phyloP scores from a whole-genome alignment of 2,888 invertebrate genomes.

The Troglohyphantes excavatus region DNA sequence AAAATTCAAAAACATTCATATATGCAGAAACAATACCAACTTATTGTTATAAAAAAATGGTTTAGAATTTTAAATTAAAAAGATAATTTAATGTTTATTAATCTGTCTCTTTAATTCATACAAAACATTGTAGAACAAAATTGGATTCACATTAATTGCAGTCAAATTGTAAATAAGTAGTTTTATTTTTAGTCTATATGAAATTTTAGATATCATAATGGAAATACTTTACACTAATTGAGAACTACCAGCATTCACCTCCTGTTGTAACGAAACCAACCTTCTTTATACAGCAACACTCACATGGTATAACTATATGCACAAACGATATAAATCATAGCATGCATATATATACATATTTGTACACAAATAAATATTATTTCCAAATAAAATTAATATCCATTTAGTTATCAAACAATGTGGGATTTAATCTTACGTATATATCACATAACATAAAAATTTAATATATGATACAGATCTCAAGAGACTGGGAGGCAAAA shows the following conservation, averaged over 20 bases:
- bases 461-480: slow-evolving; percentile 22
- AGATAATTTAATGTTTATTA: background rate
- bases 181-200: slow-evolving; percentile 74
- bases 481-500: slow-evolving; percentile 28
- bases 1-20: no score
- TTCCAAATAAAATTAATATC: slow-evolving; percentile 20
- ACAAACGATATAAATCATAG: slow-evolving; percentile 35
- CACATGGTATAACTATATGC: slow-evolving; percentile 26
- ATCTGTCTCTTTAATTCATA: background rate
- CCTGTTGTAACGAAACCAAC: slow-evolving; percentile 67
- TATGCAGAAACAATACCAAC: no score
- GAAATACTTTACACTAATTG: slow-evolving; percentile 68
- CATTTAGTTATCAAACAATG: slow-evolving; percentile 28
- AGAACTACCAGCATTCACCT: slow-evolving; percentile 56
- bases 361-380: slow-evolving; percentile 44
- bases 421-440: slow-evolving; percentile 5
- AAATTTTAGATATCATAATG: slow-evolving; percentile 57
- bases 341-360: slow-evolving; percentile 68
- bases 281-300: slow-evolving; percentile 52
- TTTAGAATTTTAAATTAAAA: background rate
- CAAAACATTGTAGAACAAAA: background rate
- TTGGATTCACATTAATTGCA: background rate
- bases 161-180: slow-evolving; percentile 69
- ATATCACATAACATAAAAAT: slow-evolving; percentile 50
- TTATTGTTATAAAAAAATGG: no score